Conservation (phyloP, 2,797 vertebrate genomes). For the Ctenochaetus hawaiiensis region DNA sequence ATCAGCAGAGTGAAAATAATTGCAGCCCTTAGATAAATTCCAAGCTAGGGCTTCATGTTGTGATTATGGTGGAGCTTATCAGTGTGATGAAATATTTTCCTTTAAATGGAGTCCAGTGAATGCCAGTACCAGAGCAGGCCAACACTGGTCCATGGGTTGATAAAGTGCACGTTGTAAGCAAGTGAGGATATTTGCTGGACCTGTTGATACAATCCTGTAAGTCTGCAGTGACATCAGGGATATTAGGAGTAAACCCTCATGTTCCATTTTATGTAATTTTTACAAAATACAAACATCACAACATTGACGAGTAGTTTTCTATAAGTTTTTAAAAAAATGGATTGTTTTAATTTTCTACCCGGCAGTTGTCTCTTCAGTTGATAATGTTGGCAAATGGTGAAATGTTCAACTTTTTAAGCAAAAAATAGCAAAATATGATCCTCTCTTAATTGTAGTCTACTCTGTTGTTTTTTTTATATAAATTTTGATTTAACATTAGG, state of each 20-base stretch:
- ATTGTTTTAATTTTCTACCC: not conserved
- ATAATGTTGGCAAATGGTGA: not conserved
- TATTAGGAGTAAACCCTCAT: not conserved
- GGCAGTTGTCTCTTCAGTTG: not conserved
- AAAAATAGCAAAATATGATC: not conserved
- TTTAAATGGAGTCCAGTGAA: slow-evolving; percentile 24
- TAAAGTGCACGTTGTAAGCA: slow-evolving; percentile 27
- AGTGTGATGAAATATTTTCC: slow-evolving; percentile 53
- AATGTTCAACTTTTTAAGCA: not conserved
- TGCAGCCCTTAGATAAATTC: slow-evolving; percentile 69
- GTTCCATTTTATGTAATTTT: not conserved
- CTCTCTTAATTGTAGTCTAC: not conserved
- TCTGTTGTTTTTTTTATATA: too few species aligned
- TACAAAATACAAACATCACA: not conserved
- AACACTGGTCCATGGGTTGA: not conserved
- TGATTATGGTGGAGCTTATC: slow-evolving; percentile 60
- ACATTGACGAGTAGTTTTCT: not conserved
- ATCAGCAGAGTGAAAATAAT: slow-evolving; percentile 74
- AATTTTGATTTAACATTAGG: not conserved
- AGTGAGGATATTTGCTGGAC: slow-evolving; percentile 28
- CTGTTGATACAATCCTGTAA: slow-evolving; percentile 41
- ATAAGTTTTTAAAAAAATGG: not conserved
- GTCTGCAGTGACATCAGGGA: not conserved
- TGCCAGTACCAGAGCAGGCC: not conserved
- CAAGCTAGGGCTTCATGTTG: slow-evolving; percentile 48